Conservation (phyloP, 1,140 invertebrate genomes). For the Hypsibius dujardini region DNA sequence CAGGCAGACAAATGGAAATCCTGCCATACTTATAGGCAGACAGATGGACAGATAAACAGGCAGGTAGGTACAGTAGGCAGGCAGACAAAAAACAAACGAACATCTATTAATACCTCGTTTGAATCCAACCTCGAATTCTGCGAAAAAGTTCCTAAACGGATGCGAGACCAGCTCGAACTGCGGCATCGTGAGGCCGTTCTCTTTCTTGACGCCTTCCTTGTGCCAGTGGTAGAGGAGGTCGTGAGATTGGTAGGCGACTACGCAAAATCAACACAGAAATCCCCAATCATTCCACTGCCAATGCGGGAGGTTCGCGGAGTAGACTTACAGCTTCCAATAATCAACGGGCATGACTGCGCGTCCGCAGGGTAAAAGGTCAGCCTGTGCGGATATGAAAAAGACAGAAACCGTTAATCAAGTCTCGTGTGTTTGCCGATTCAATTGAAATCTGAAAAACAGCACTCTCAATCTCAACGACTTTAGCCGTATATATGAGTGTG, state of each 20-base stretch:
- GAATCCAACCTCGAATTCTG: background rate
- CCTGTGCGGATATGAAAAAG: slow-evolving; percentile 24
- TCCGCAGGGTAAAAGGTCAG: slow-evolving; percentile 37
- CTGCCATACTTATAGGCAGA: no score
- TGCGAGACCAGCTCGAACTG: slow-evolving; percentile 34
- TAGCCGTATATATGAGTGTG: no score
- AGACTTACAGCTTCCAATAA: slow-evolving; percentile 35
- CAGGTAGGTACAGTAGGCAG: no score
- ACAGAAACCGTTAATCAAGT: no score
- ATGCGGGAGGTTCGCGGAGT: slow-evolving; percentile 8
- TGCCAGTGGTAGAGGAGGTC: slow-evolving; percentile 34
- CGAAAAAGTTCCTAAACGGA: slow-evolving; percentile 27
- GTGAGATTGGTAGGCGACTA: slow-evolving; percentile 31
- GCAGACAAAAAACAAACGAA: background rate
- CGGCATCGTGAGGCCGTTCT: slow-evolving; percentile 31
- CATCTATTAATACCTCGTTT: background rate
- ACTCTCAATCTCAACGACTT: background rate
- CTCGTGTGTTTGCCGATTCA: no score
- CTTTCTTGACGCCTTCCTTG: slow-evolving; percentile 24
- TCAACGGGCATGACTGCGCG: slow-evolving; percentile 33
- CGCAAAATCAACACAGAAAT: slow-evolving; percentile 19
- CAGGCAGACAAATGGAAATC: no score
- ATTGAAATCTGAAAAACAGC: slow-evolving; percentile 13
- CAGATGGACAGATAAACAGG: no score
- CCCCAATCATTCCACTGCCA: background rate